Base-by-base conservation (phyloP, 2,888 invertebrate genomes). In the Anagyrus pseudococci region DNA sequence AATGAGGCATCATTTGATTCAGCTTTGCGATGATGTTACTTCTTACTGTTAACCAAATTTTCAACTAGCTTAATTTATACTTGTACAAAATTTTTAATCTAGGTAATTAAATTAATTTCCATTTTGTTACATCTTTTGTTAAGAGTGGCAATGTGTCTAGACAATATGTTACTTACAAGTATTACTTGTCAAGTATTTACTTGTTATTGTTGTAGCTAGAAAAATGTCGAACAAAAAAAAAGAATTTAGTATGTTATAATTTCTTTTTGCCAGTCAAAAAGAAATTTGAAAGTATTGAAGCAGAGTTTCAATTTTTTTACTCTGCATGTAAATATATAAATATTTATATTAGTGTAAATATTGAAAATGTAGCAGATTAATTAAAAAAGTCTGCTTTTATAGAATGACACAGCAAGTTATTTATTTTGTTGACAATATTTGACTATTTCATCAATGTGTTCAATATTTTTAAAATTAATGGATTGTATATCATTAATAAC, bases 281-380 rank as follows among this genome's bases (percentile, higher is more conserved):
- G 49, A 59, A 53, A 44, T 53, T 56, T 63, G 47, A 63, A 62
- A 63, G 56, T 63, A 66, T 60, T 62, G 40, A 1, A 58, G 54
- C 40, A 59, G 54, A 40, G 58, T 59, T 10, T 15, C 55, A 47
- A 53, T 50, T 57, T 54, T 33, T 19, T 44, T 40, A 58, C 54
- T 59, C 56, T 65, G 20, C 22, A 2, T 62, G 59, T 62, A 62
- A 54, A 65, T 66, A 62, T 62, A 61, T 60, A 63, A 52, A 54
- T 62, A 29, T 29, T 7, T 29, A 29, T 7, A 10, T 29, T 7
- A 7, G 4, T 29, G 29, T 29, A 29, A 4, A 7, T 29, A 29
- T 29, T 4, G 4, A 29, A 29, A 29, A 7, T 4, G 29, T 10
- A 7, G 29, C 6, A 29, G 10, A 29, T 10, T 4, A 4, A 10